Conservation (phyloP, 2,113 vertebrate genomes). For the Xerus inauris region DNA sequence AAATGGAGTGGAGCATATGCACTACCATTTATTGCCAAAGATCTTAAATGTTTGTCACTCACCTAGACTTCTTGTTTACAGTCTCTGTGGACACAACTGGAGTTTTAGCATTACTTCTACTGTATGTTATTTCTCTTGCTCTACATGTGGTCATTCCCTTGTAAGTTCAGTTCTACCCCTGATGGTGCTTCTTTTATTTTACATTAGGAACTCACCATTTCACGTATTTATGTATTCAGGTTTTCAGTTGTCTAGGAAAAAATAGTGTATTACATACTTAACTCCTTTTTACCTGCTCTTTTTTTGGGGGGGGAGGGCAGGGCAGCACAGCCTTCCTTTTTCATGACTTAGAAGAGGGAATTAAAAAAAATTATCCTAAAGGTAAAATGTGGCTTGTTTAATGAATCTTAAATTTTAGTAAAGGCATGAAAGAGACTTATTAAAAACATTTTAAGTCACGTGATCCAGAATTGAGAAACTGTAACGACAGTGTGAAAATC, state of each 20-base stretch:
- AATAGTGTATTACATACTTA: constrained; percentile 54
- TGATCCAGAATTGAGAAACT: constrained; percentile 33
- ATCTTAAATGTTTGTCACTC: constrained; percentile 70
- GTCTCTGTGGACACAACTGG: constrained; percentile 56
- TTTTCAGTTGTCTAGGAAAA: constrained; percentile 69
- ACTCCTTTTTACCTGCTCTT: constrained; percentile 48
- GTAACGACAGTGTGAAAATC: neutral
- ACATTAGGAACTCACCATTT: constrained; percentile 71
- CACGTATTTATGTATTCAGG: constrained; percentile 79
- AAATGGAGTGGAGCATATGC: constrained; percentile 56
- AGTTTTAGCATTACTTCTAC: constrained; percentile 60
- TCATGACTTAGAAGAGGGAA: neutral
- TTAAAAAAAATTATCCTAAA: neutral
- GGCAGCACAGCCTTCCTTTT: constrained; percentile 13
- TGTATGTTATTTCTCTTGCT: constrained; percentile 68
- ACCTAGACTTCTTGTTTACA: constrained; percentile 71
- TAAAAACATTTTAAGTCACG: constrained; percentile 24
- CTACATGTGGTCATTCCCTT: constrained; percentile 71
- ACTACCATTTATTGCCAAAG: constrained; percentile 59
- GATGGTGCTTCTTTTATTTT: constrained; percentile 80
- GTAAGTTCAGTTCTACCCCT: constrained; percentile 68
- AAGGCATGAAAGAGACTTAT: constrained; percentile 18
- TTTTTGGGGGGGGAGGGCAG: too few relatives aligned
- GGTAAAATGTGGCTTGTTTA: constrained; percentile 19
- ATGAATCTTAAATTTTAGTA: constrained; percentile 43